Evolutionary conservation across 1,140 invertebrate genomes (phyloP).

Genomic region (Drosophila grimshawi): DNA sequence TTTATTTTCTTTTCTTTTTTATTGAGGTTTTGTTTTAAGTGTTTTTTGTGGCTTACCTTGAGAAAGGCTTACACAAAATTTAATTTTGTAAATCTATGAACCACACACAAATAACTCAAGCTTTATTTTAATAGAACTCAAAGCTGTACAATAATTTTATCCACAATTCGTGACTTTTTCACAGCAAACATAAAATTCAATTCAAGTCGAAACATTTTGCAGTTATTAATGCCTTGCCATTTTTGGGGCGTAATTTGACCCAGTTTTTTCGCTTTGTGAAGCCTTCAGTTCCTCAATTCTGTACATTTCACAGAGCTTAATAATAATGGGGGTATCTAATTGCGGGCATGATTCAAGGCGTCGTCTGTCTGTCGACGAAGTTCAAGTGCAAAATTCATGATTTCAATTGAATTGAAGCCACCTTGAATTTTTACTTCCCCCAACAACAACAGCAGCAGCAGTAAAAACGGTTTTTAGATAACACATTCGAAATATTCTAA

Average conservation of each 20-base stretch:
- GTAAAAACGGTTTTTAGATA: conserved; percentile 14
- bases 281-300: conserved; percentile 41
- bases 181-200: conserved; percentile 22
- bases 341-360: conserved; percentile 25
- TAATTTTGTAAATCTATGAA: conserved; percentile 17
- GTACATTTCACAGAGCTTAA: conserved; percentile 43
- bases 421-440: conserved; percentile 13
- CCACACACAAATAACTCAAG: conserved; percentile 41
- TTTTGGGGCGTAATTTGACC: conserved; percentile 65
- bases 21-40: background rate
- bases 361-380: conserved; percentile 15
- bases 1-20: conserved; percentile 37
- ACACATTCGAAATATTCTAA: conserved; percentile 25
- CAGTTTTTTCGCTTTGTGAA: conserved; percentile 53
- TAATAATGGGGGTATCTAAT: conserved; percentile 19
- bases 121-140: background rate
- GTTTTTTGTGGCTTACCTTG: conserved; percentile 6
- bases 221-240: background rate
- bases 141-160: conserved; percentile 38
- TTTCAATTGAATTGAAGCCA: conserved; percentile 30
- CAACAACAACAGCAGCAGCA: background rate
- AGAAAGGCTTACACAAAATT: conserved; percentile 51
- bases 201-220: conserved; percentile 12
- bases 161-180: conserved; percentile 70
- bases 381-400: conserved; percentile 30